These are phyloP conservation scores for Collichthys lucidus DNA, from an alignment of 2,113 vertebrate species.

Conservation along the genomic window DNA sequence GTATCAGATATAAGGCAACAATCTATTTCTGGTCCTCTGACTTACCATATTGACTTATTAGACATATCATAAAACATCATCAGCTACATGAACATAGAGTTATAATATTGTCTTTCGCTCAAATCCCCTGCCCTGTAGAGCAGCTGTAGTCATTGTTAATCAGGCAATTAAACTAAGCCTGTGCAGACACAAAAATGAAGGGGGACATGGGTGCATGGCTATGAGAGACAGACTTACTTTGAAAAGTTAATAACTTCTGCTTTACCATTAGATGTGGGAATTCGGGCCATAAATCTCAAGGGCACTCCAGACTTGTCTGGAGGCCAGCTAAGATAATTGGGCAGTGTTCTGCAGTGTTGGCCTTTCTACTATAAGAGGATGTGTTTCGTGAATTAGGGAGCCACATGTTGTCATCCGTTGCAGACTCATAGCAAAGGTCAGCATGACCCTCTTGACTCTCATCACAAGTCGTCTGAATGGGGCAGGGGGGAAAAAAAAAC, in stretches of 20 bases:
- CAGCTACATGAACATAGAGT: constrained; percentile 14
- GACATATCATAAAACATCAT: constrained; percentile 15
- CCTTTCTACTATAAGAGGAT: constrained; percentile 64
- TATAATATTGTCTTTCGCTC: constrained; percentile 21
- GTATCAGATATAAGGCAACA: constrained; percentile 1
- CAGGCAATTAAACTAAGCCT: constrained; percentile 64
- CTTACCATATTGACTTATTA: constrained; percentile 10
- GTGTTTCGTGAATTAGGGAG: constrained; percentile 54
- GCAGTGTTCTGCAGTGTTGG: constrained; percentile 51
- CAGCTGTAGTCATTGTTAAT: constrained; percentile 59
- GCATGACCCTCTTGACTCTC: constrained; percentile 47
- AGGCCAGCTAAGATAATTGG: constrained; percentile 73
- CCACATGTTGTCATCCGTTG: constrained; percentile 57
- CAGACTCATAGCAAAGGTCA: constrained; percentile 61
- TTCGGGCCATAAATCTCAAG: constrained; percentile 72
- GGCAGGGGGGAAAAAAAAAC: constrained; percentile 23
- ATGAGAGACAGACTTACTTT: constrained; percentile 67
- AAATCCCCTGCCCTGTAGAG: constrained; percentile 24
- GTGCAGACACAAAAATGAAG: constrained; percentile 61
- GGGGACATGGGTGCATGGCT: constrained; percentile 54
- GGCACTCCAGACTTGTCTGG: constrained; percentile 68
- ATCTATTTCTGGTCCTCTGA: constrained; percentile 2
- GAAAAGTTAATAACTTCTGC: constrained; percentile 78
- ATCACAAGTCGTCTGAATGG: constrained; percentile 41
- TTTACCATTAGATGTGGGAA: constrained; percentile 75